Evolutionary conservation across 2,113 vertebrate species (phyloP), one percentile per base, ranked within the genome.

Genomic region (Serilophus lunatus): DNA sequence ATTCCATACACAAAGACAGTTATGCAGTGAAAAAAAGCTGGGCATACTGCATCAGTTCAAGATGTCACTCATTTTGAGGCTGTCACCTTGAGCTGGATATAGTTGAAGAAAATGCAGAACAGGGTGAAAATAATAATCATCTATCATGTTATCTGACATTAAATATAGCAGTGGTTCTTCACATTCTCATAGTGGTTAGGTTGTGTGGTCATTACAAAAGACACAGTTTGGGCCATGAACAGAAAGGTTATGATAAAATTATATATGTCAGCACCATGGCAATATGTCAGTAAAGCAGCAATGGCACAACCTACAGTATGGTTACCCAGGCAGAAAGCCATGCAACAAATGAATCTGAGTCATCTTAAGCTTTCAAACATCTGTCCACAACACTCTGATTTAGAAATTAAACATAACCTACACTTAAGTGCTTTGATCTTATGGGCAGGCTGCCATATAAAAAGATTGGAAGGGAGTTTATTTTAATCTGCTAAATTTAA

Each of bases 361-460:
- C 88, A 96, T 96, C 76, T 78, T 83, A 95, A 96, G 82, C 93
- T 96, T 97, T 97, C 89, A 98, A 97, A 97, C 96, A 96, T 97
- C 97, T 97, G 96, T 95, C 96, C 93, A 96, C 92, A 97, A 93
- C 68, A 90, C 91, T 95, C 92, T 88, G 89, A 96, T 97, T 97
- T 97, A 92, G 94, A 97, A 98, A 97, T 96, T 95, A 97, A 98
- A 97, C 93, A 96, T 92, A 97, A 97, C 95, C 90, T 98, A 96
- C 94, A 96, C 95, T 97, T 97, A 88, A 7, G 81, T 95, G 88
- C 97, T 98, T 97, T 96, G 95, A 97, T 97, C 95, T 95, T 83
- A 88, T 14, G 75, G 86, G 70, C 54, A 93, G 86, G 83, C 86
- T 97, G 92, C 90, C 96, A 96, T 84, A 96, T 93, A 76, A 97